Conservation (phyloP, 2,888 invertebrate genomes). For the Volucella inflata region DNA sequence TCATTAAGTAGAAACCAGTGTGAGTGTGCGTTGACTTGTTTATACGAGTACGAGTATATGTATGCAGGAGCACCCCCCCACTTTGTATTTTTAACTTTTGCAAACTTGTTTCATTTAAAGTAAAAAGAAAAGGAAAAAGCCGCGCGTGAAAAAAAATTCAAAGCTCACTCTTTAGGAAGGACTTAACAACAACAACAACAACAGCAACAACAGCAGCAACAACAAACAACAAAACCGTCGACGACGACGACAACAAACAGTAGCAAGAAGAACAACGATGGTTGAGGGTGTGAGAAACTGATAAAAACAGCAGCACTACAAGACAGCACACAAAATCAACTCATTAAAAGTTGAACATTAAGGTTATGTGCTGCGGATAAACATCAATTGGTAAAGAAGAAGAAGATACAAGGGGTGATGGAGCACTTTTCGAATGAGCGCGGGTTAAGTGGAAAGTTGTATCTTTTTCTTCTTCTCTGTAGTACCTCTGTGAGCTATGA, state of each 20-base stretch:
- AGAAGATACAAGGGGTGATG: neutral
- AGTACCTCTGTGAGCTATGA: neutral
- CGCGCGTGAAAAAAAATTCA: conserved; percentile 25
- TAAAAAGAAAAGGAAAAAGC: conserved; percentile 2
- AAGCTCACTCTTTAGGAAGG: neutral
- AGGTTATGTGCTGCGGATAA: conserved; percentile 70
- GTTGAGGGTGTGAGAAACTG: conserved; percentile 15
- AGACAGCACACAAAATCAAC: conserved; percentile 63
- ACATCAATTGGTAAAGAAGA: conserved; percentile 55
- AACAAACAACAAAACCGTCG: conserved; percentile 20
- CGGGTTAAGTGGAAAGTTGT: conserved; percentile 51
- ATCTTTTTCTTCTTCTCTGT: neutral
- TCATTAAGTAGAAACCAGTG: conserved; percentile 56
- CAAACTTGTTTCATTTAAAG: conserved; percentile 62
- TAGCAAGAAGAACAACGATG: conserved; percentile 3
- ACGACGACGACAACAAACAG: conserved; percentile 29
- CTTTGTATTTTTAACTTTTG: conserved; percentile 61
- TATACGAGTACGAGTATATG: conserved; percentile 10
- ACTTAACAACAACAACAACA: conserved; percentile 33
- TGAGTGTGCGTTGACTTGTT: conserved; percentile 13
- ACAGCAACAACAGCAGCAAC: neutral
- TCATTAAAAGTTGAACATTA: conserved; percentile 75
- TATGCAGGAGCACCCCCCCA: conserved; percentile 25
- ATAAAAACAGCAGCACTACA: conserved; percentile 25
- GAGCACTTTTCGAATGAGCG: conserved; percentile 29